Conservation (phyloP, 1,140 invertebrate species). For the Calycopis cecrops region DNA sequence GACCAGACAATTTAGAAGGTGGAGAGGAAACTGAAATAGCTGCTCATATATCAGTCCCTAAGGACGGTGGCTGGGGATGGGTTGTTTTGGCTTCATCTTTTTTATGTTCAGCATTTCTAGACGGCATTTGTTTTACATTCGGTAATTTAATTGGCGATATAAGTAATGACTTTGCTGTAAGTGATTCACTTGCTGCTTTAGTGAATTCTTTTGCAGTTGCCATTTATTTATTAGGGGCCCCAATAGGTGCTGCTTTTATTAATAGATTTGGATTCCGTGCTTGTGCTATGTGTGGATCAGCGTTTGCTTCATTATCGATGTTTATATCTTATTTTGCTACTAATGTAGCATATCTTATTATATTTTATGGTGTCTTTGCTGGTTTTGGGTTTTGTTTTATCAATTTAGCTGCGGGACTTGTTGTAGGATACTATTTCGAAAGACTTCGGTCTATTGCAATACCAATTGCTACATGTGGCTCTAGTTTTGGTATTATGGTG, state of each 20-base stretch:
- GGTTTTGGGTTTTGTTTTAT: slow-evolving; percentile 89
- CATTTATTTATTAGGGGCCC: slow-evolving; percentile 77
- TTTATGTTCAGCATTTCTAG: slow-evolving; percentile 46
- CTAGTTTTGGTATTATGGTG: slow-evolving; percentile 84
- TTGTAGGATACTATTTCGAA: slow-evolving; percentile 90
- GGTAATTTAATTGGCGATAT: slow-evolving; percentile 53
- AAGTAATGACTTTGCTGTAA: slow-evolving; percentile 38
- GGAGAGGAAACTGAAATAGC: slow-evolving; percentile 63
- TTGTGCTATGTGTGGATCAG: slow-evolving; percentile 80
- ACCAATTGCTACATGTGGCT: slow-evolving; percentile 86
- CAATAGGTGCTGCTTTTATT: slow-evolving; percentile 83
- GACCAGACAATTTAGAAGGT: slow-evolving; percentile 45
- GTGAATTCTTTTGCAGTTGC: slow-evolving; percentile 58
- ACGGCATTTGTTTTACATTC: slow-evolving; percentile 57
- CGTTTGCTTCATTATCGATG: slow-evolving; percentile 48
- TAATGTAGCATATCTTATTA: slow-evolving; percentile 38
- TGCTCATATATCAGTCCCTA: slow-evolving; percentile 55
- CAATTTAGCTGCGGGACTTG: slow-evolving; percentile 78
- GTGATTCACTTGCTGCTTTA: slow-evolving; percentile 45
- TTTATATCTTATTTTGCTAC: slow-evolving; percentile 52
- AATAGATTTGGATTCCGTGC: slow-evolving; percentile 85
- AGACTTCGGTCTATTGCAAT: slow-evolving; percentile 85
- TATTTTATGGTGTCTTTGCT: slow-evolving; percentile 67
- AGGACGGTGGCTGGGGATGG: slow-evolving; percentile 64
- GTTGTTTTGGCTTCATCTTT: slow-evolving; percentile 52